These are phyloP conservation scores for Agelas oroides DNA, from an alignment of 37 sponge, comb jelly and placozoan genomes.

Conservation along the genomic window DNA sequence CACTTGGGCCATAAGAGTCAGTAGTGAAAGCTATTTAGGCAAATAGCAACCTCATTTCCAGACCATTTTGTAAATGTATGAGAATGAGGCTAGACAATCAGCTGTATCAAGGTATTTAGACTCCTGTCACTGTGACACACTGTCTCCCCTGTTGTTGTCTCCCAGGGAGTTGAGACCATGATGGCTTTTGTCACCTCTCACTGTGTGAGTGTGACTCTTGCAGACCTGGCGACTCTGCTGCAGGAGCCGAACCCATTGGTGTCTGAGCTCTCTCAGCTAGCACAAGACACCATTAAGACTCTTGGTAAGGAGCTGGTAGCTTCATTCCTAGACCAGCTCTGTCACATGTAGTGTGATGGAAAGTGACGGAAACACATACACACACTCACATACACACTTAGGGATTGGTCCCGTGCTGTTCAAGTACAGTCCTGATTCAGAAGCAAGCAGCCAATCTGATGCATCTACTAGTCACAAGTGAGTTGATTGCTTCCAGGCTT, in stretches of 20 bases:
- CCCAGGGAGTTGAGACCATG: conserved; percentile 60
- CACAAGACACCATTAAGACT: conserved; percentile 30
- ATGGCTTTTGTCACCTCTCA: conserved; percentile 50
- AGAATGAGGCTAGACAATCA: too few relatives aligned
- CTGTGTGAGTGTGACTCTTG: conserved; percentile 37
- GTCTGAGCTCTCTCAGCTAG: conserved; percentile 34
- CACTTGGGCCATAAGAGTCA: too few relatives aligned
- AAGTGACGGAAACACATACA: conserved; percentile 32
- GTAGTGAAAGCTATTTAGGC: too few relatives aligned
- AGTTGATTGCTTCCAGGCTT: too few relatives aligned
- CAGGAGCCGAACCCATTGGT: conserved; percentile 71
- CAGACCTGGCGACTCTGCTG: conserved; percentile 54
- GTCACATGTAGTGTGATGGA: too few relatives aligned
- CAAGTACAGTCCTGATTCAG: conserved; percentile 25
- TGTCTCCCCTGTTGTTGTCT: neutral
- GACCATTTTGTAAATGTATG: too few relatives aligned
- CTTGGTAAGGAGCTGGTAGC: conserved; percentile 28
- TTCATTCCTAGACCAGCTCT: too few relatives aligned
- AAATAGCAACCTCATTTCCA: too few relatives aligned
- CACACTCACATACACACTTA: conserved; percentile 1
- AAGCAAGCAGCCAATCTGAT: neutral
- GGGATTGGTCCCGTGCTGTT: conserved; percentile 47
- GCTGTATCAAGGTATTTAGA: too few relatives aligned
- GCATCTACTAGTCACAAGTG: too few relatives aligned
- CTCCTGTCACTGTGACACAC: too few relatives aligned